Conservation (phyloP, 2,797 vertebrate genomes). For the Champsocephalus gunnari region DNA sequence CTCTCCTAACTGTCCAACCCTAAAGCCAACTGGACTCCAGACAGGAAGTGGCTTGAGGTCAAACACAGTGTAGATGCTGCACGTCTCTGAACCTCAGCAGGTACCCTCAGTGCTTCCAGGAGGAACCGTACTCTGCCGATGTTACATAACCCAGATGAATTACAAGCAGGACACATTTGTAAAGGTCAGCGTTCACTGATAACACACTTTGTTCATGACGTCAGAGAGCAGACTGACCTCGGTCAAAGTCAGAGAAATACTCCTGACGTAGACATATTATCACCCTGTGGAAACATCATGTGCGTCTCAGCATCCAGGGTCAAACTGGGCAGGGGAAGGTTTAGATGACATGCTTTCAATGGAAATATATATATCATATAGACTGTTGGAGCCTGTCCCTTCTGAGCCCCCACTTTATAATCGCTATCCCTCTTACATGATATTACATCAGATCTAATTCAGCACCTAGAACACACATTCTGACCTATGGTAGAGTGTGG, state of each 20-base stretch:
- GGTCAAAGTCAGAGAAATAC: slow-evolving; percentile 23
- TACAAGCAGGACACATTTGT: slow-evolving; percentile 37
- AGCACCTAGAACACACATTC: no score
- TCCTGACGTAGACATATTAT: slow-evolving; percentile 5
- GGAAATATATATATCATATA: no score
- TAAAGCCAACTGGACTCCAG: no score
- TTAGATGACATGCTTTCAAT: no score
- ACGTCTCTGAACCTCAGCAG: not conserved
- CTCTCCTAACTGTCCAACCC: no score
- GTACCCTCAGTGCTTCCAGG: not conserved
- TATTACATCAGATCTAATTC: no score
- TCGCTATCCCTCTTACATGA: no score
- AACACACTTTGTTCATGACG: slow-evolving; percentile 49
- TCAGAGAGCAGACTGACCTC: slow-evolving; percentile 31
- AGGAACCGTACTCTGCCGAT: not conserved
- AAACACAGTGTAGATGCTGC: no score
- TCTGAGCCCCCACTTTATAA: not conserved
- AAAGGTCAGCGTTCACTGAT: slow-evolving; percentile 46
- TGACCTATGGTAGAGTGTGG: no score
- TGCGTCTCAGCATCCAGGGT: no score
- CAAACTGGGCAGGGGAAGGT: no score
- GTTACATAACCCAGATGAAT: slow-evolving; percentile 10
- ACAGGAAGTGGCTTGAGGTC: no score
- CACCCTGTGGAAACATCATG: not conserved
- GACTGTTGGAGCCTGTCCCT: not conserved